These are phyloP conservation scores for Drepanosiphum platanoidis DNA, from an alignment of 2,888 invertebrate genomes.

Conservation along the genomic window DNA sequence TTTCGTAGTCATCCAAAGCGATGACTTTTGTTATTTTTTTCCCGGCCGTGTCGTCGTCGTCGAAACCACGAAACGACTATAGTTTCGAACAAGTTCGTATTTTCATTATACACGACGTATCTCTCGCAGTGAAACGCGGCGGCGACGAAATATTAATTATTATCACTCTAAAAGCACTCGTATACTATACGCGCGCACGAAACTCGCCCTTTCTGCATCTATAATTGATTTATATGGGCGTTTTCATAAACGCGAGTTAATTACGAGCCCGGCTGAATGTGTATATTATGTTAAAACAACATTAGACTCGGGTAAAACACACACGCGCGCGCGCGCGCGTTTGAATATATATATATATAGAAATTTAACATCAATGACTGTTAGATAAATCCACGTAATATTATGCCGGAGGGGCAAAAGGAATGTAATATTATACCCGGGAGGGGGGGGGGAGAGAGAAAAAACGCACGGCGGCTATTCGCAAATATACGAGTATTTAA, in stretches of 20 bases:
- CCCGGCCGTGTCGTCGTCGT: too few relatives aligned
- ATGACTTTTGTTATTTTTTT: too few relatives aligned
- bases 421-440: not conserved
- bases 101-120: too few relatives aligned
- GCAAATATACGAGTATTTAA: not conserved
- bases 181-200: not conserved
- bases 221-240: slow-evolving; percentile 34
- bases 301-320: not conserved
- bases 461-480: not conserved
- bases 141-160: slow-evolving; percentile 34
- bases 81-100: too few relatives aligned
- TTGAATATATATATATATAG: not conserved
- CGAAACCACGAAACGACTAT: too few relatives aligned
- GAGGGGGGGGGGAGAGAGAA: too few relatives aligned
- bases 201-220: slow-evolving; percentile 6
- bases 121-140: too few relatives aligned
- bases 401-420: not conserved
- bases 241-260: slow-evolving; percentile 32
- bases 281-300: slow-evolving; percentile 17
- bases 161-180: slow-evolving; percentile 25
- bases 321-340: not conserved
- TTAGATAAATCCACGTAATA: not conserved
- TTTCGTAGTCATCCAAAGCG: too few relatives aligned
- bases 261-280: slow-evolving; percentile 15
- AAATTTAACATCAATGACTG: slow-evolving; percentile 5